Evolutionary conservation across 2,113 vertebrate species (phyloP).

Genomic region (Zapus hudsonius): DNA sequence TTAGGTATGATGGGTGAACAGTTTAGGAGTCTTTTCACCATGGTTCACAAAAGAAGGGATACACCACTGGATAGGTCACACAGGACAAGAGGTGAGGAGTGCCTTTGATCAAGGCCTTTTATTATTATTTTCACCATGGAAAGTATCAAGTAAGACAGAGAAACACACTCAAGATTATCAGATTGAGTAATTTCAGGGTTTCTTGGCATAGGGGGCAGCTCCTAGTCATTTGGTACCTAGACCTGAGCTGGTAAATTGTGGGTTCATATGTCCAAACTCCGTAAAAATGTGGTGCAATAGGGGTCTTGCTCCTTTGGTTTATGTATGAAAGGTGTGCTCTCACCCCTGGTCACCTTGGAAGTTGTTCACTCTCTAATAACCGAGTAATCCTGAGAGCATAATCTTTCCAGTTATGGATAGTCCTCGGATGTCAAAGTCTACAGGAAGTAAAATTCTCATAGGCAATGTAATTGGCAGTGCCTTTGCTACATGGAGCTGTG

Average conservation of each 20-base stretch:
- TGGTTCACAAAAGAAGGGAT: not conserved
- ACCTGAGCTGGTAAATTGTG: not conserved
- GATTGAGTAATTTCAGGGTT: not conserved
- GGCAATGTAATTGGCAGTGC: not conserved
- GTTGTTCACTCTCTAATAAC: not conserved
- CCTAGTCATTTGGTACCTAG: not conserved
- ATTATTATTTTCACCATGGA: not conserved
- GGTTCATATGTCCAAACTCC: not conserved
- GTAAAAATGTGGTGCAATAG: not conserved
- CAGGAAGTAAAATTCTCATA: not conserved
- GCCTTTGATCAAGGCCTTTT: not conserved
- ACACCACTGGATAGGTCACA: fast-evolving
- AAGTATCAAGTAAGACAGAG: not conserved
- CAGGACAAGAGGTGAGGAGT: too few relatives aligned
- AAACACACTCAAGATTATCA: not conserved
- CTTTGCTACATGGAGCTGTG: too few relatives aligned
- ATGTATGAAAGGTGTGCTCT: not conserved
- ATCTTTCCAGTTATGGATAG: not conserved
- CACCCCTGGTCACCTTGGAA: not conserved
- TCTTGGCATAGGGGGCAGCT: not conserved
- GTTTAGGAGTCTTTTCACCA: not conserved
- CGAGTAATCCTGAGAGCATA: not conserved
- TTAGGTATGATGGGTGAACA: too few relatives aligned
- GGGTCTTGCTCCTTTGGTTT: not conserved
- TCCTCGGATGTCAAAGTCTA: not conserved